Conservation (phyloP, 2,888 invertebrate species). For the Anodontia alba region DNA sequence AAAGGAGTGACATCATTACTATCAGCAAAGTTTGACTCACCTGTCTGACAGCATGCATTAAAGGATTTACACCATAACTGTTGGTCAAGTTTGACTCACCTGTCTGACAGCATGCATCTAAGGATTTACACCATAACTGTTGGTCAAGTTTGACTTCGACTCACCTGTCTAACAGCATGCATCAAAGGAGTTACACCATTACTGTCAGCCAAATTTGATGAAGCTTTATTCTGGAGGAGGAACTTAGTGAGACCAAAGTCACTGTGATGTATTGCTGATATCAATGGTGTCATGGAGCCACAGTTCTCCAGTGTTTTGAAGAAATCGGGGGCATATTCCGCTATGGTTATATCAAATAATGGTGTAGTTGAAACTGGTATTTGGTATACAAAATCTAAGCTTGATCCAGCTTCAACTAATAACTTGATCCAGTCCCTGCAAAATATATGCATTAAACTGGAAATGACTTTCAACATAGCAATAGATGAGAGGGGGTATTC, state of each 20-base stretch:
- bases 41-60: too few species aligned
- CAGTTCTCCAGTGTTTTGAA: slow-evolving; percentile 63
- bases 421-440: slow-evolving; percentile 73
- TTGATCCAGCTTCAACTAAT: slow-evolving; percentile 75
- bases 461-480: too few species aligned
- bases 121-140: too few species aligned
- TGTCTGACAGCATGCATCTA: too few species aligned
- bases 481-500: too few species aligned
- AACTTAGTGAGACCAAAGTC: slow-evolving; percentile 82
- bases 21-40: slow-evolving; percentile 84
- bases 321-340: slow-evolving; percentile 64
- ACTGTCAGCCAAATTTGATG: slow-evolving; percentile 83
- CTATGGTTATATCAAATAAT: slow-evolving; percentile 71
- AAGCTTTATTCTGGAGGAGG: slow-evolving; percentile 83
- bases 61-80: too few species aligned
- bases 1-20: slow-evolving; percentile 83
- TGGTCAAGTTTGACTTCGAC: too few species aligned
- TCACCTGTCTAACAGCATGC: slow-evolving; percentile 85
- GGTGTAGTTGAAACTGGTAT: slow-evolving; percentile 77
- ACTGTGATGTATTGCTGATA: slow-evolving; percentile 82
- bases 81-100: too few species aligned
- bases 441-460: too few species aligned
- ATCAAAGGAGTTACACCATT: slow-evolving; percentile 84
- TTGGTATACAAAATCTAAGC: slow-evolving; percentile 78
- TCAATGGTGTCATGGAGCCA: slow-evolving; percentile 80